These are phyloP conservation scores for Phymanthus crucifer DNA, from an alignment of 92 coral and sea anemone genomes.

Conservation along the genomic window DNA sequence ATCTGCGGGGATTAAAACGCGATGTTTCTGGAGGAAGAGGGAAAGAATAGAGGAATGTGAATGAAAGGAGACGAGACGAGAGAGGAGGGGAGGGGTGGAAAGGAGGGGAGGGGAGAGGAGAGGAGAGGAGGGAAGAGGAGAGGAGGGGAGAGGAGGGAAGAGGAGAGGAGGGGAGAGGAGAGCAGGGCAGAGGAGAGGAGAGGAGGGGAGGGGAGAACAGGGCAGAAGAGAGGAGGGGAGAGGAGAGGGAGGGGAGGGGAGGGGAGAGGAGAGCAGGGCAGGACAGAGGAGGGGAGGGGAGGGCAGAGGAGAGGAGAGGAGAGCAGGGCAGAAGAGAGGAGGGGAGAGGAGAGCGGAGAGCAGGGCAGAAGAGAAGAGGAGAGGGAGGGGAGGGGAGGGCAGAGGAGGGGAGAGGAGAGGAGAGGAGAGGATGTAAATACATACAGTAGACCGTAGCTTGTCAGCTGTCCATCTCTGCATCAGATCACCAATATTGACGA, in stretches of 20 bases:
- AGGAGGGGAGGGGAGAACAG: background rate
- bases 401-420: background rate
- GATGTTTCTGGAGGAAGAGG: conserved; percentile 68
- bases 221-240: background rate
- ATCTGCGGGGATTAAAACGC: conserved; percentile 79
- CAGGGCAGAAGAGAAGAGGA: background rate
- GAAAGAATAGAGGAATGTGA: background rate
- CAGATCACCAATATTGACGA: conserved; percentile 91
- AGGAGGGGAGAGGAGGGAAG: background rate
- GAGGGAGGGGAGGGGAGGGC: background rate
- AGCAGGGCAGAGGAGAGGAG: background rate
- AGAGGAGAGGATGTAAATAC: background rate
- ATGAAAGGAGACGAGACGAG: background rate
- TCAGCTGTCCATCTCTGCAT: conserved; percentile 94
- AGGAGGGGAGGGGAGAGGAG: background rate
- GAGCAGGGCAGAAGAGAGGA: background rate
- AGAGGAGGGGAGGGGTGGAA: background rate
- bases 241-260: background rate
- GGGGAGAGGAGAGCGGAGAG: background rate
- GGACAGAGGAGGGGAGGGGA: background rate
- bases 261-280: background rate
- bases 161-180: background rate
- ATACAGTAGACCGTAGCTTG: conserved; percentile 75
- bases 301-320: background rate
- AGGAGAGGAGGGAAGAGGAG: background rate